Conservation (phyloP, 2,113 vertebrate genomes). For the Urocynchramus pylzowi region DNA sequence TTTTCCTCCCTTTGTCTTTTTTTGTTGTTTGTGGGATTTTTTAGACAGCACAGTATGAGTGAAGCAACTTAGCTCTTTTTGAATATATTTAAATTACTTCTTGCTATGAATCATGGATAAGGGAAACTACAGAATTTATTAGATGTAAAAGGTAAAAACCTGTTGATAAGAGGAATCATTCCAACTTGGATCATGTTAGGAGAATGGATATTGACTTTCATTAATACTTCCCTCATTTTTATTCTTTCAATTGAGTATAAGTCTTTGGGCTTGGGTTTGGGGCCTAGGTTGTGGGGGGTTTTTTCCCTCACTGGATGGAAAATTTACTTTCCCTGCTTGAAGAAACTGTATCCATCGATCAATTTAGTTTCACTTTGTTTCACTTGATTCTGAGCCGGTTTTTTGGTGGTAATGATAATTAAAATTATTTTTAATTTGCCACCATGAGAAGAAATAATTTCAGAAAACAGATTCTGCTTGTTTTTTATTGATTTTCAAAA, state of each 20-base stretch:
- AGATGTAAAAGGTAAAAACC: neutral
- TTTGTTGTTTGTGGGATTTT: neutral
- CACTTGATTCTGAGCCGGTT: neutral
- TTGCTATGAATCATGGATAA: neutral
- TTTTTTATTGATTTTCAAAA: neutral
- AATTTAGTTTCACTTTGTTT: neutral
- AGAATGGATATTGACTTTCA: neutral
- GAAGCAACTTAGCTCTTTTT: neutral
- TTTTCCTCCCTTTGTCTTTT: neutral
- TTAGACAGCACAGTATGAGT: neutral
- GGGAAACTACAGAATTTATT: neutral
- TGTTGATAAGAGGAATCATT: neutral
- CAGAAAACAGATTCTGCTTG: neutral
- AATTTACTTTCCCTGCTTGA: neutral
- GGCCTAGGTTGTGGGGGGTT: fast-evolving
- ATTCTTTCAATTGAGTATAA: neutral
- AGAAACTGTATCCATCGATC: neutral
- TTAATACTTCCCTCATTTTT: neutral
- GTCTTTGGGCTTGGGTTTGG: neutral
- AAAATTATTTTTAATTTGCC: neutral
- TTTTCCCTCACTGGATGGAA: neutral
- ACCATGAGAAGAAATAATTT: neutral
- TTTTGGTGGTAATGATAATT: neutral
- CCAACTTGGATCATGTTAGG: neutral
- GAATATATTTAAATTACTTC: neutral